Base-by-base conservation (phyloP, 2,113 vertebrate species). In the Myotis brandtii region DNA sequence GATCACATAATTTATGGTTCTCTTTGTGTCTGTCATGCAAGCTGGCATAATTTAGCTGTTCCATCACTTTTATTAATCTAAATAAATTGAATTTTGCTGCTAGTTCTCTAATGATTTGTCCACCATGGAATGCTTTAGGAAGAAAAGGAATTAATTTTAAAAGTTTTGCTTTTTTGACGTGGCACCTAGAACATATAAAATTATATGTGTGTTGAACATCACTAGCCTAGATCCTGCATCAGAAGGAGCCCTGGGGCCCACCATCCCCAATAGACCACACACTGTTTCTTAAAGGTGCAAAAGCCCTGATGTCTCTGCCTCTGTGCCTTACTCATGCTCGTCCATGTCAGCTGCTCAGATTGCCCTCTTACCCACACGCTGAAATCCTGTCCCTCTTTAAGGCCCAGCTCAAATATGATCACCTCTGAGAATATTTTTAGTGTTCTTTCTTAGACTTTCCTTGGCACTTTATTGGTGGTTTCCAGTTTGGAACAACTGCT, bases 1-100 rank as follows among this genome's bases (percentile, higher is more conserved):
- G 96, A 96, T 95, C 83, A 94, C 75, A 50, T 84, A 82, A 88
- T 97, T 98, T 98, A 96, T 80, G 86, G 48, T 46, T 94, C 48
- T 89, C 77, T 52, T 97, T 96, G 93, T 83, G 89, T 91, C 91
- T 97, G 62, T 52, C 94, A 75, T 12, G 1, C 52, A 89, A 94
- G 32, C 56, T 97, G 93, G 40, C 75, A 95, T 95, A 95, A 97
- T 96, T 97, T 91, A 92, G 80, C 40, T 37, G 27, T 37, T 91
- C 11, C 73, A 43, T 95, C 37, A 83, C 66, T 93, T 67, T 96
- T 76, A 81, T 97, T 95, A 95, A 89, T 40, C n/a, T 66, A 94
- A 96, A 89, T 98, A 59, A 59, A 59, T 92, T 95, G 84, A 96
- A 97, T 96, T 97, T 93, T 83, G 80, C 89, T 90, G 18, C 32